phyloP scores from a whole-genome alignment of 2,888 invertebrate genomes.

The Cephonodes hylas region DNA sequence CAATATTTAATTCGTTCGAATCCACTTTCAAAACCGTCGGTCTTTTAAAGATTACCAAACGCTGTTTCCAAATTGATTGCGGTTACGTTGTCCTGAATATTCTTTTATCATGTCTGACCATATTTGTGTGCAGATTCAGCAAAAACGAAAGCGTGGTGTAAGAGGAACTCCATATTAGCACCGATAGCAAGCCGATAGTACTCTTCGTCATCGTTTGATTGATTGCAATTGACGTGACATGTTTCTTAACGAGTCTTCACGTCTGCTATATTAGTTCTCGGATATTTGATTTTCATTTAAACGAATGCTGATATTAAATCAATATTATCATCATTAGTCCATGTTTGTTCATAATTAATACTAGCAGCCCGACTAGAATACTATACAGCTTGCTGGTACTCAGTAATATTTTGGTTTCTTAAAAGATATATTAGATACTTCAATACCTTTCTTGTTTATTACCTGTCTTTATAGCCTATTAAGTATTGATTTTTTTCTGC shows the following conservation, averaged over 20 bases:
- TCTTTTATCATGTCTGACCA: not conserved
- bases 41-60: not conserved
- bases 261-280: not conserved
- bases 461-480: too few species aligned
- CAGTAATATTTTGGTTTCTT: too few species aligned
- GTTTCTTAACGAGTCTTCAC: not conserved
- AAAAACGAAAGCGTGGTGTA: slow-evolving; percentile 10
- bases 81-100: not conserved
- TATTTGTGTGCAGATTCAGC: not conserved
- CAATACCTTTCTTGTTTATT: too few species aligned
- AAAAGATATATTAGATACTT: too few species aligned
- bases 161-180: not conserved
- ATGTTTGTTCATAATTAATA: too few species aligned
- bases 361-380: too few species aligned
- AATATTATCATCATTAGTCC: too few species aligned
- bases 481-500: too few species aligned
- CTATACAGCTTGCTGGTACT: too few species aligned
- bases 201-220: slow-evolving; percentile 8
- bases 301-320: too few species aligned
- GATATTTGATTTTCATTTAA: not conserved
- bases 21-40: not conserved
- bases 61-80: not conserved
- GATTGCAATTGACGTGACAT: not conserved
- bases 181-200: not conserved
- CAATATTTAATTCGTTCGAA: not conserved